These are phyloP conservation scores for Rhabditoides inermis DNA, from an alignment of 2,888 invertebrate genomes.

Conservation along the genomic window DNA sequence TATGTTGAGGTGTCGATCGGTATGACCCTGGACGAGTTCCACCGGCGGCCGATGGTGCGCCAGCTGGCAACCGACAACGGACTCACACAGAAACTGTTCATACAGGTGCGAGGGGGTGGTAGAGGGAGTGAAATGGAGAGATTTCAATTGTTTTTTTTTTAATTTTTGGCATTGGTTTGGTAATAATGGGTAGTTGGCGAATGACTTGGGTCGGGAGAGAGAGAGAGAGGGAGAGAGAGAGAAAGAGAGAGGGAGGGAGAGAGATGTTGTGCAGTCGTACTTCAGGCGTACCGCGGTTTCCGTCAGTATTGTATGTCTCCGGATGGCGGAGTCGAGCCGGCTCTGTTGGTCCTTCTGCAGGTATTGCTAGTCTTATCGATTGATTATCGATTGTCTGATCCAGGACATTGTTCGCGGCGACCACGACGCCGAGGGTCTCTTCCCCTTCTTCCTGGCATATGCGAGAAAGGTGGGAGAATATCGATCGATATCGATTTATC, in stretches of 20 bases:
- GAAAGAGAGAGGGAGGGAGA: too few relatives aligned
- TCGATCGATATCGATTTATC: too few relatives aligned
- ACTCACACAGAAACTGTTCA: constrained; percentile 73
- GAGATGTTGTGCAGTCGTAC: not conserved
- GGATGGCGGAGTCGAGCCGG: constrained; percentile 21
- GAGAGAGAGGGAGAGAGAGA: too few relatives aligned
- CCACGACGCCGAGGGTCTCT: constrained; percentile 68
- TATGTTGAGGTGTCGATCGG: too few relatives aligned
- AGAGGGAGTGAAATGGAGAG: not conserved
- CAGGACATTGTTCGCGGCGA: constrained; percentile 35
- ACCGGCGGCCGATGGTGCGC: constrained; percentile 71
- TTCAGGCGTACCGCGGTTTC: not conserved
- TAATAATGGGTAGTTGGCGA: too few relatives aligned
- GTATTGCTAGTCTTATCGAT: not conserved
- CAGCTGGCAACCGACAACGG: constrained; percentile 73
- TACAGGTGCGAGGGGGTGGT: constrained; percentile 52
- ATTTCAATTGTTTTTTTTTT: not conserved
- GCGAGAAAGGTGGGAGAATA: constrained; percentile 65
- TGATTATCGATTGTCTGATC: constrained; percentile 7
- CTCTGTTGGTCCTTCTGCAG: constrained; percentile 15
- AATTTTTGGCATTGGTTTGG: not conserved
- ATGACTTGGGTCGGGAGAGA: too few relatives aligned
- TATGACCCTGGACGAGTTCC: constrained; percentile 61
- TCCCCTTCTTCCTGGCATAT: constrained; percentile 84
- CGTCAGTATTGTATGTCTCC: not conserved